Conservation (phyloP, 2,113 vertebrate genomes). For the Stictonetta naevosa region DNA sequence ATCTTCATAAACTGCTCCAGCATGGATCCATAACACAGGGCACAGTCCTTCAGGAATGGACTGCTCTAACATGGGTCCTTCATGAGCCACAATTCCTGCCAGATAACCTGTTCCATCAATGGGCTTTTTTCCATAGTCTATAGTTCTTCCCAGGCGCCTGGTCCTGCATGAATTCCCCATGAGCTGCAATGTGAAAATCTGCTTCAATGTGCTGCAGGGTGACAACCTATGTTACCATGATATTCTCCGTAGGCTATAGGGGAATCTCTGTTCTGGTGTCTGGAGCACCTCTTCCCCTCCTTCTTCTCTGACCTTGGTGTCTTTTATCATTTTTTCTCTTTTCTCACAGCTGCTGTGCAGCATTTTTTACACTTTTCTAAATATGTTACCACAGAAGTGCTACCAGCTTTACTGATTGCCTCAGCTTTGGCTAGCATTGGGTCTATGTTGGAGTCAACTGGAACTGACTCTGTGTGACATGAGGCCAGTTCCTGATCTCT, state of each 20-base stretch:
- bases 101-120: background rate
- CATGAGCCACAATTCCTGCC: background rate
- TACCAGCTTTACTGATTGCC: background rate
- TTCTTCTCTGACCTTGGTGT: background rate
- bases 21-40: too few relatives aligned
- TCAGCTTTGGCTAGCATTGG: background rate
- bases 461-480: background rate
- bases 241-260: too few relatives aligned
- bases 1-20: too few relatives aligned
- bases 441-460: background rate
- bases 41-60: too few relatives aligned
- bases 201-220: background rate
- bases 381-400: background rate
- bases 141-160: background rate
- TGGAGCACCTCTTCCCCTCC: background rate
- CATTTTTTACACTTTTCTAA: background rate
- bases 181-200: background rate
- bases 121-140: background rate
- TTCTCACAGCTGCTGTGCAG: background rate
- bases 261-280: background rate
- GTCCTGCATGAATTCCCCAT: background rate
- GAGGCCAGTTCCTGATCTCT: background rate
- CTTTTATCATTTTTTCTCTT: background rate
- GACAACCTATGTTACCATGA: too few relatives aligned
- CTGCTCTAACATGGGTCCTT: background rate